Percentiles rank a stretch among this genome's conserved stretches.
Conservation (phyloP, 2,797 vertebrate genomes). For the Chiloscyllium punctatum region DNA sequence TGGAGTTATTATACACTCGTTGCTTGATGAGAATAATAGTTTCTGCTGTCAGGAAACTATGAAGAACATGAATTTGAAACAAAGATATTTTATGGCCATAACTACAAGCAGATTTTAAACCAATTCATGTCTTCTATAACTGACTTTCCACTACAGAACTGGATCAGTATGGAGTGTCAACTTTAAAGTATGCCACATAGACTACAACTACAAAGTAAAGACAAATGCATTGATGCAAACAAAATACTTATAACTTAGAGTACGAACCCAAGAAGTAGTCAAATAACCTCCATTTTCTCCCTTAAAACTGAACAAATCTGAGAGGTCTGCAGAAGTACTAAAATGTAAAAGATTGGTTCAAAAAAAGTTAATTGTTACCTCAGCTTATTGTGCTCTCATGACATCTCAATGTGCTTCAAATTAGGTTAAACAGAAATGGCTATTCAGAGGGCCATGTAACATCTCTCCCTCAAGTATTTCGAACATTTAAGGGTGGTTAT, state of each 20-base stretch:
- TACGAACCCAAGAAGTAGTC: neutral
- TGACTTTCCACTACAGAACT: neutral
- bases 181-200: neutral
- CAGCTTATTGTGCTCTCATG: neutral
- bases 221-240: too few relatives aligned
- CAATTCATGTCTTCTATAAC: neutral
- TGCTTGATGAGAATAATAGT: neutral
- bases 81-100: neutral
- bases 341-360: neutral
- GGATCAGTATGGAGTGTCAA: neutral
- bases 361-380: neutral
- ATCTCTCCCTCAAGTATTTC: neutral
- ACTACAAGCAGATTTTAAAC: neutral
- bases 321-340: neutral
- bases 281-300: neutral
- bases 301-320: neutral
- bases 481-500: neutral
- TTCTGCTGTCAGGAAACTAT: constrained; percentile 23
- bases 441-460: neutral
- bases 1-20: constrained; percentile 25
- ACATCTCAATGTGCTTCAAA: neutral
- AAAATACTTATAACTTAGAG: neutral
- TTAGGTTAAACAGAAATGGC: neutral
- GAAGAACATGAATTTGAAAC: neutral
- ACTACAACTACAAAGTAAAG: neutral